phyloP scores from a whole-genome alignment of 2,888 invertebrate genomes.

The Automeris io region DNA sequence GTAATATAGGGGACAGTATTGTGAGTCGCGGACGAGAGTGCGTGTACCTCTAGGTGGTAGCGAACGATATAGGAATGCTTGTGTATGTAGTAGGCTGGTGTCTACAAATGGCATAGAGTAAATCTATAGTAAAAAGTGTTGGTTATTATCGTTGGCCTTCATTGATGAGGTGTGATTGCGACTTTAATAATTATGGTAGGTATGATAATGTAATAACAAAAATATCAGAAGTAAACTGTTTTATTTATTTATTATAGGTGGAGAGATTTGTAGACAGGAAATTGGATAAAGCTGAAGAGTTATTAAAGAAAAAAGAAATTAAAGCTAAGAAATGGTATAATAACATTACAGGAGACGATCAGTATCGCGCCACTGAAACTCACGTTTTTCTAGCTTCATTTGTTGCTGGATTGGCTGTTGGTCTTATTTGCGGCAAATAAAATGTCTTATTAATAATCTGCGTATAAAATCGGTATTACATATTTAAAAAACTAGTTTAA shows the following conservation, averaged over 20 bases:
- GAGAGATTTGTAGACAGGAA: conserved; percentile 89
- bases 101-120: no score
- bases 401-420: conserved; percentile 86
- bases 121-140: no score
- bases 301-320: conserved; percentile 82
- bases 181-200: no score
- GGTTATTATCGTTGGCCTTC: no score
- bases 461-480: neutral
- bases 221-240: neutral
- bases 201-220: no score
- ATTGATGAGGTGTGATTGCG: no score
- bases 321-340: conserved; percentile 88
- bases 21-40: no score
- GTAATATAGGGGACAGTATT: no score
- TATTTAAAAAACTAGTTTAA: no score
- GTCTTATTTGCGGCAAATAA: conserved; percentile 74
- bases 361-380: conserved; percentile 83
- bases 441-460: conserved; percentile 2
- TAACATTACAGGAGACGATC: conserved; percentile 79
- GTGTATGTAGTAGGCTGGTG: no score
- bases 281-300: conserved; percentile 86
- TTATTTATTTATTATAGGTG: conserved; percentile 74
- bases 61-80: no score
- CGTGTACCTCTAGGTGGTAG: no score
- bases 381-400: conserved; percentile 90